Evolutionary conservation across 92 coral and sea anemone genomes (phyloP).

Genomic region (Galaxea fascicularis): DNA sequence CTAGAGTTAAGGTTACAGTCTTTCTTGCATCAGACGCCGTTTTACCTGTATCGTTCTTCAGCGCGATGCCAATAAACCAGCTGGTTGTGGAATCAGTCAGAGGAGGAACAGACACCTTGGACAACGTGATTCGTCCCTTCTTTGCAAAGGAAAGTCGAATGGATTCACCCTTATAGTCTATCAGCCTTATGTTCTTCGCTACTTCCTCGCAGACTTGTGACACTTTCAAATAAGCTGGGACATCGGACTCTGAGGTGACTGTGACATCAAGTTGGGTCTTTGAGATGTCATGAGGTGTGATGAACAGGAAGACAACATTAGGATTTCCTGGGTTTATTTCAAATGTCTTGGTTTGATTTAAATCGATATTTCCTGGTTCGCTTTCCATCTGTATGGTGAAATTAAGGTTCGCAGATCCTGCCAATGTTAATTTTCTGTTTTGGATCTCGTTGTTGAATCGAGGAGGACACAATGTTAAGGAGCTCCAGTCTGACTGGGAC

Average conservation of each 20-base stretch:
- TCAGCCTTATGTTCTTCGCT: background rate
- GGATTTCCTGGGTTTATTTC: background rate
- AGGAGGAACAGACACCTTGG: slow-evolving; percentile 70
- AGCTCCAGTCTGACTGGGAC: slow-evolving; percentile 19
- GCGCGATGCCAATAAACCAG: slow-evolving; percentile 79
- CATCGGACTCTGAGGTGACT: slow-evolving; percentile 36
- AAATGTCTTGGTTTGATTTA: slow-evolving; percentile 15
- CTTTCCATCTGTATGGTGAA: slow-evolving; percentile 46
- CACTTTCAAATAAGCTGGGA: slow-evolving; percentile 63
- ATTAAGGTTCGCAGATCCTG: slow-evolving; percentile 67
- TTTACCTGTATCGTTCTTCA: slow-evolving; percentile 33
- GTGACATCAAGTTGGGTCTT: slow-evolving; percentile 73
- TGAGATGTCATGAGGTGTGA: slow-evolving; percentile 22
- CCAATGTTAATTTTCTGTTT: slow-evolving; percentile 37
- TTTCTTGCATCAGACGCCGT: slow-evolving; percentile 11
- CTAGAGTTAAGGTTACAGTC: slow-evolving; percentile 57
- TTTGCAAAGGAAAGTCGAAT: slow-evolving; percentile 63
- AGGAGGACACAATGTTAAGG: slow-evolving; percentile 19
- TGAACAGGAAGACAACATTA: slow-evolving; percentile 49
- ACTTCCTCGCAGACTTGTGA: slow-evolving; percentile 69
- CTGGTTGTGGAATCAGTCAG: slow-evolving; percentile 45
- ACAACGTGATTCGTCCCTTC: slow-evolving; percentile 81
- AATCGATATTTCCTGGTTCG: background rate
- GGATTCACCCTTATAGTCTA: slow-evolving; percentile 49
- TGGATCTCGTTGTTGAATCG: background rate